phyloP scores from a whole-genome alignment of 2,113 vertebrate species.

The Leucopternis melanops region DNA sequence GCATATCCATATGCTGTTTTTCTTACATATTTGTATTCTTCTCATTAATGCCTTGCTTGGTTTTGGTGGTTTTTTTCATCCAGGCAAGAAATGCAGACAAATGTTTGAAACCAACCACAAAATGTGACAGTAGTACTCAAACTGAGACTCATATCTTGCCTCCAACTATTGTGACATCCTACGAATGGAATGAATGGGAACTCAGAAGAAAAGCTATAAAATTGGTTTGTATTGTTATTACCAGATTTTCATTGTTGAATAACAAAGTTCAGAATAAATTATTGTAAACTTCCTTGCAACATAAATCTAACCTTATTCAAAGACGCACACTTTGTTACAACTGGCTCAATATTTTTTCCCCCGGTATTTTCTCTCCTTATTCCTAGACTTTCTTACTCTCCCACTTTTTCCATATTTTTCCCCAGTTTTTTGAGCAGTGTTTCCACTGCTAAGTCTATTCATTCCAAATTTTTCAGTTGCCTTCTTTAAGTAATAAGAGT shows the following conservation, averaged over 20 bases:
- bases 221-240: slow-evolving; percentile 77
- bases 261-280: neutral
- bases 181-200: slow-evolving; percentile 98
- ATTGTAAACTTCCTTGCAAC: neutral
- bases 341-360: neutral
- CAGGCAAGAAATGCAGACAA: slow-evolving; percentile 71
- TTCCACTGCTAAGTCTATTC: neutral
- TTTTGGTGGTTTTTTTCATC: neutral
- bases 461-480: neutral
- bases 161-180: slow-evolving; percentile 78
- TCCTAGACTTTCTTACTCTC: neutral
- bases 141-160: slow-evolving; percentile 89
- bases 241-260: neutral
- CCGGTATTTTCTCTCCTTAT: neutral
- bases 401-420: neutral
- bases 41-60: neutral
- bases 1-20: neutral
- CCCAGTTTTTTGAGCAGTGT: neutral
- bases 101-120: slow-evolving; percentile 61
- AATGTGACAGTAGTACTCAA: slow-evolving; percentile 80
- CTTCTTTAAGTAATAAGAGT: neutral
- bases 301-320: neutral
- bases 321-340: neutral
- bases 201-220: slow-evolving; percentile 89
- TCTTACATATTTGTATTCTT: neutral